Evolutionary conservation across 2,888 invertebrate genomes (phyloP).

Genomic region (Euclidia mi): DNA sequence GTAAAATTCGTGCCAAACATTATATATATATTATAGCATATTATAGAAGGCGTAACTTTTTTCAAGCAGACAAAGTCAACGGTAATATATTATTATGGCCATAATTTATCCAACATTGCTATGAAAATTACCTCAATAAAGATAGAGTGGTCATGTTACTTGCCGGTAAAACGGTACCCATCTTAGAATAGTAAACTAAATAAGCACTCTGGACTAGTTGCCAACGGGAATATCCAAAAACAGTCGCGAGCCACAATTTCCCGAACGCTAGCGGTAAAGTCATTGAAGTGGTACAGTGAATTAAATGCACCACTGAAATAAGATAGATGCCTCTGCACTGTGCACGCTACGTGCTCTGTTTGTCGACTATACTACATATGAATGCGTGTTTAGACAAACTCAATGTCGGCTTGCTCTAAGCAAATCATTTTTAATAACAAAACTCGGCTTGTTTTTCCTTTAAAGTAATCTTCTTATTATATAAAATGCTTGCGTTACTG

Average conservation of each 20-base stretch:
- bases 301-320: slow-evolving; percentile 53
- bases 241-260: slow-evolving; percentile 43
- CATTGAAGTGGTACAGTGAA: slow-evolving; percentile 49
- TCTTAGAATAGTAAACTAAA: slow-evolving; percentile 31
- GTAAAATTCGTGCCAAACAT: too few species aligned
- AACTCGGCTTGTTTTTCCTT: too few species aligned
- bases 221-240: slow-evolving; percentile 38
- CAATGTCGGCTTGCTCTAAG: slow-evolving; percentile 20
- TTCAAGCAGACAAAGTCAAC: too few species aligned
- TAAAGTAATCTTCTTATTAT: too few species aligned
- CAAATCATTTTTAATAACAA: too few species aligned
- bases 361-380: slow-evolving; percentile 34
- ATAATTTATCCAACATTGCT: too few species aligned
- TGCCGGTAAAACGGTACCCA: background rate
- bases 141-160: too few species aligned
- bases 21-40: too few species aligned
- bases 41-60: too few species aligned
- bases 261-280: slow-evolving; percentile 33
- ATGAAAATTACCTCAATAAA: too few species aligned
- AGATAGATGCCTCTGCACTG: slow-evolving; percentile 39
- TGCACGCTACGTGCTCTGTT: slow-evolving; percentile 43
- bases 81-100: too few species aligned
- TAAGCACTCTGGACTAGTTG: slow-evolving; percentile 28
- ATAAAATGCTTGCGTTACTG: too few species aligned
- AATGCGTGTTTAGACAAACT: slow-evolving; percentile 30